These are phyloP conservation scores for Hydrozoanthus gracilis DNA, from an alignment of 92 coral and sea anemone genomes.

Conservation along the genomic window DNA sequence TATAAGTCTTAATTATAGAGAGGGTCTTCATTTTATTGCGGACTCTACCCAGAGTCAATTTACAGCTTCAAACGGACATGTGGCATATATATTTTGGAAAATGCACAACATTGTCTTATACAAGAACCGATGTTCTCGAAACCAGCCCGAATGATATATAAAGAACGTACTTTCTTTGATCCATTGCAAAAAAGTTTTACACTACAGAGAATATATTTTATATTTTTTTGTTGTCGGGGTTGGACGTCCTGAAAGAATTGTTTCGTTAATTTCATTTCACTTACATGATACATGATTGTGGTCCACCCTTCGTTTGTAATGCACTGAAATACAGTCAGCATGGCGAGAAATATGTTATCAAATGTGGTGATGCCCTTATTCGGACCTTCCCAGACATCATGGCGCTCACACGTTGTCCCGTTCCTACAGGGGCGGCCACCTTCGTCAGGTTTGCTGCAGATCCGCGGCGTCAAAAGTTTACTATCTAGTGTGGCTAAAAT, in stretches of 20 bases:
- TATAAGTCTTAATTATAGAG: no score
- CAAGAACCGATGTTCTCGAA: no score
- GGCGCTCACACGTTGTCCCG: conserved; percentile 65
- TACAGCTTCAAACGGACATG: no score
- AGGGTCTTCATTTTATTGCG: no score
- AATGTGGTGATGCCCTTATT: conserved; percentile 92
- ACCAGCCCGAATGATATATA: no score
- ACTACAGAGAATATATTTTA: no score
- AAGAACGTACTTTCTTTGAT: no score
- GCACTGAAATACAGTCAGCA: conserved; percentile 97
- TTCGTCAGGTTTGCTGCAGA: conserved; percentile 44
- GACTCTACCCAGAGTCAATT: no score
- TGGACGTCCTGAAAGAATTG: not conserved
- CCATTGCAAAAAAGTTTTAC: no score
- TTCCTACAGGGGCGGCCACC: conserved; percentile 76
- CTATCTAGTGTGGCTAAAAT: conserved; percentile 9
- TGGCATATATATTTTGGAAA: no score
- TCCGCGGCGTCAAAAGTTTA: conserved; percentile 52
- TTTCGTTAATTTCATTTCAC: conserved; percentile 23
- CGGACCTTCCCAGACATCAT: conserved; percentile 89
- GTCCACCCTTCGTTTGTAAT: conserved; percentile 99
- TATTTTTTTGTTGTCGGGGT: no score
- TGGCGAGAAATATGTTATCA: conserved; percentile 96
- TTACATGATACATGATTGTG: conserved; percentile 94
- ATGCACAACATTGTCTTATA: no score